Evolutionary conservation across 2,888 invertebrate genomes (phyloP), one percentile per base, ranked within the genome.

Genomic region (Bimastos eiseni): DNA sequence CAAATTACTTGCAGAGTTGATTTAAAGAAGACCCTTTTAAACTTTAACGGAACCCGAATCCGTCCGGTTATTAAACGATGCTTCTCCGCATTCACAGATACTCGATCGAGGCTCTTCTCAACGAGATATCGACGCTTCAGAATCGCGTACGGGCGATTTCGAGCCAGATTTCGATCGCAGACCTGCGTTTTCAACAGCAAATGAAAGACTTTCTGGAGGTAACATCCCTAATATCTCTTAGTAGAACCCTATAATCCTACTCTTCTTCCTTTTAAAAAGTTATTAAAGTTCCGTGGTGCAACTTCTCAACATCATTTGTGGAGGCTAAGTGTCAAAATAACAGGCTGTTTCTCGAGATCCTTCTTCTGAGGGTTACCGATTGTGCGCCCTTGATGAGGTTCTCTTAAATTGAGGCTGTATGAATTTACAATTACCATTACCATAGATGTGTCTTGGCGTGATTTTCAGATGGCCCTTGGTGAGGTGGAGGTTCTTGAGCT

Each of bases 401-500:
- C n/a, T n/a, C n/a, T n/a, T n/a, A n/a, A n/a, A n/a, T n/a, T 11
- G 41, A 15, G 8, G 41, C 41, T 41, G 15, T 15, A 41, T 41
- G 15, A 41, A 41, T 41, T 41, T 41, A 15, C 15, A 2, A 55
- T 55, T 13, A 30, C 4, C 24, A 11, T 30, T 55, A 30, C 30
- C 30, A n/a, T 70, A 8, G n/a, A 8, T 70, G 4, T 70, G 70
- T 70, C 13, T 70, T n/a, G 30, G 13, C n/a, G 34, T 86, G 34
- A 84, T 38, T 37, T 49, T 41, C 24, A 90, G 90, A 41, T 38
- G 86, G 90, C 90, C 3, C 30, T n/a, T 84, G 38, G 83, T 36
- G 94, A 94, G 88, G 93, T 94, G 90, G 90, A 90, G 2, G 94
- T 94, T 36, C 91, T 95, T n/a, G 92, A 92, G 34, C 37, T 83